These are phyloP conservation scores for Zoanthus solanderi DNA, from an alignment of 92 coral and sea anemone species.

Conservation along the genomic window DNA sequence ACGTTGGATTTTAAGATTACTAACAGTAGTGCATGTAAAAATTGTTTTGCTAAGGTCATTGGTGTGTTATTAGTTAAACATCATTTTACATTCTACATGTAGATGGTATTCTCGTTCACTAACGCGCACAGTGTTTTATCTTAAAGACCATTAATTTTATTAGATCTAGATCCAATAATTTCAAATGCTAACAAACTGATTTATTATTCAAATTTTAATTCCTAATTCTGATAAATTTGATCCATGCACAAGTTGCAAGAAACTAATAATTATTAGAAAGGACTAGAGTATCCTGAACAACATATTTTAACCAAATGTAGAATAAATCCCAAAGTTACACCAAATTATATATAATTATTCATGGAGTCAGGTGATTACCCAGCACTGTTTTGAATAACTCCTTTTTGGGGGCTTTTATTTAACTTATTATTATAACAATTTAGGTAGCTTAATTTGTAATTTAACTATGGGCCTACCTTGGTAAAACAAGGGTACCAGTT, in stretches of 20 bases:
- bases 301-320: too few species aligned
- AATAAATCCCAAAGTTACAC: too few species aligned
- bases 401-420: not conserved
- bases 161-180: not conserved
- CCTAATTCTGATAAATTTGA: too few species aligned
- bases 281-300: too few species aligned
- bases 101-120: not conserved
- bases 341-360: not conserved
- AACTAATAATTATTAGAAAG: too few species aligned
- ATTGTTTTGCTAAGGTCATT: not conserved
- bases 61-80: not conserved
- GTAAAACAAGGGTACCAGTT: slow-evolving; percentile 36
- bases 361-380: not conserved
- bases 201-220: too few species aligned
- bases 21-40: slow-evolving; percentile 9
- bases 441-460: not conserved
- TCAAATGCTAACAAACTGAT: not conserved
- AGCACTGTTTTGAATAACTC: not conserved
- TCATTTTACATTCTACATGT: not conserved
- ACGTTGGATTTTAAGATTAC: not conserved
- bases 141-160: too few species aligned
- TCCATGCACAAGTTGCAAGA: too few species aligned
- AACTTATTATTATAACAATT: slow-evolving; percentile 2
- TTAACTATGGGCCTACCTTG: slow-evolving; percentile 43
- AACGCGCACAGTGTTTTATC: not conserved